A percentile compares a stretch with the other conserved stretches of the same genome.
phyloP scores from a whole-genome alignment of 2,888 invertebrate genomes.

The Endomychus coccineus region DNA sequence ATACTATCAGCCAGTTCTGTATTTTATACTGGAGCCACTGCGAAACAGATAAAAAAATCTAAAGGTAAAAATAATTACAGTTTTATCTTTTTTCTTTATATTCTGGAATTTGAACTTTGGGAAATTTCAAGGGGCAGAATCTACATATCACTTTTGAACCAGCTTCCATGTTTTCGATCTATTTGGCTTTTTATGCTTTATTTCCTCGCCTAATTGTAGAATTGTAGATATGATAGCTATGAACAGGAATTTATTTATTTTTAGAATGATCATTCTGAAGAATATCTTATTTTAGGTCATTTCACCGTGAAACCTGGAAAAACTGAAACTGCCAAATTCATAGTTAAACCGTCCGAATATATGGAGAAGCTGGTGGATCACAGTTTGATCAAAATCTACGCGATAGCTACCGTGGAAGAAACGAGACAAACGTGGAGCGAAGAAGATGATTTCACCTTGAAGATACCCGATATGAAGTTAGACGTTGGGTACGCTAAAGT shows the following conservation, averaged over 20 bases:
- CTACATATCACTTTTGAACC: too few species aligned
- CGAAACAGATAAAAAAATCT: conserved; percentile 54
- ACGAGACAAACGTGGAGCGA: conserved; percentile 68
- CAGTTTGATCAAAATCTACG: conserved; percentile 62
- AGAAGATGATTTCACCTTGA: conserved; percentile 64
- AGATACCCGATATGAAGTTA: conserved; percentile 59
- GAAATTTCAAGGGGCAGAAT: too few species aligned
- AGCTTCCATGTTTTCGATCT: too few species aligned
- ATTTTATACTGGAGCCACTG: conserved; percentile 62
- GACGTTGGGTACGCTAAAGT: conserved; percentile 52
- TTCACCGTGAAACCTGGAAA: conserved; percentile 56
- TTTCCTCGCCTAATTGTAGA: too few species aligned
- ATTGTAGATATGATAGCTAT: too few species aligned
- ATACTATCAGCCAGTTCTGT: conserved; percentile 58
- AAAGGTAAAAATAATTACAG: too few species aligned
- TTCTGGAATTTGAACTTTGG: too few species aligned
- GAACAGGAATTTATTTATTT: too few species aligned
- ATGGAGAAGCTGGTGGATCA: conserved; percentile 64
- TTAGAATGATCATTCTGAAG: too few species aligned
- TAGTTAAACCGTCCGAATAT: conserved; percentile 59
- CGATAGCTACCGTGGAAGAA: conserved; percentile 64
- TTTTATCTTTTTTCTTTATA: too few species aligned
- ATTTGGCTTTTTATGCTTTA: too few species aligned
- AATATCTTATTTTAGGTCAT: too few species aligned
- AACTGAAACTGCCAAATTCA: conserved; percentile 55